Evolutionary conservation across 2,797 vertebrate genomes (phyloP), one percentile per base, ranked within the genome.

Genomic region (Argya squamiceps): DNA sequence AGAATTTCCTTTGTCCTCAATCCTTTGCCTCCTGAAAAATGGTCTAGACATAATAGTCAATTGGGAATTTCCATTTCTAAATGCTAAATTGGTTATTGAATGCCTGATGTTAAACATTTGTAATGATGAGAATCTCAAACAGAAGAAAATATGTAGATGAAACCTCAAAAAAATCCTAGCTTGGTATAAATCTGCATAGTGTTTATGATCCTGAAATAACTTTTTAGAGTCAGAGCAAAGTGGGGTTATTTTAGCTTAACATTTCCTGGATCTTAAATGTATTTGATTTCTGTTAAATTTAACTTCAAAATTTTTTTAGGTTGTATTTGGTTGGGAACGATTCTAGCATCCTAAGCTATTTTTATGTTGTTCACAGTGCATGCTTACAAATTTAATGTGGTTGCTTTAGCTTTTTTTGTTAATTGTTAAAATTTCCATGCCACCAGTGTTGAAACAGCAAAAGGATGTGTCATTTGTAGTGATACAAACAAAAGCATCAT

Each of bases 241-340:
- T 1, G 7, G 2, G 1, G 1, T 15, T 62, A 65, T 91, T 95
- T 94, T 90, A 69, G 76, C 47, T 84, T 75, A 81, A 78, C 59
- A 26, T 87, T 94, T 94, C 64, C 65, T 81, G 37, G 70, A 74
- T 84, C 70, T 76, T 87, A 76, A 73, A 56, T 89, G 41, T 80
- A 87, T 84, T 92, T 82, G 7, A 87, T 82, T 94, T 88, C 65
- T 92, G 63, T 91, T 87, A 95, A 92, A 93, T 91, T 83, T 97
- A 89, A 82, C 64, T n/a, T 84, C 44, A n/a, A 21, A 21, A 92
- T 93, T 96, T 96, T 96, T 95, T 92, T 94, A 94, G 90, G 11
- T 32, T 84, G 52, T 87, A 62, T 90, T 96, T 95, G 56, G 63
- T 91, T 95, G 96, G 95, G 88, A 96, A 74, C 0, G 1, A 47